phyloP scores from a whole-genome alignment of 2,888 invertebrate species.

The Sarcophaga rosellei region DNA sequence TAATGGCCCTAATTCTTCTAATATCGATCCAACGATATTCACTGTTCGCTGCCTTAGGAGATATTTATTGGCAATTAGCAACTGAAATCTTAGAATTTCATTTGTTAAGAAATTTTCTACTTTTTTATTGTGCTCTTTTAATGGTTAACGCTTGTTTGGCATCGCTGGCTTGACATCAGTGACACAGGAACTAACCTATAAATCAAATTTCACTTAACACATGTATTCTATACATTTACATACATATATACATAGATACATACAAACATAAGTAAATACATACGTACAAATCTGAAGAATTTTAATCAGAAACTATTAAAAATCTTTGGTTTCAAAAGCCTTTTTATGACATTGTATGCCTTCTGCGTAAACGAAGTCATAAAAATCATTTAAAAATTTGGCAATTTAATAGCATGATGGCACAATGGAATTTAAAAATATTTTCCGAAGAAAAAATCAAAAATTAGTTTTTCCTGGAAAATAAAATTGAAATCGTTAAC shows the following conservation, averaged over 20 bases:
- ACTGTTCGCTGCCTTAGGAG: too few species aligned
- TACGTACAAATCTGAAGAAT: background rate
- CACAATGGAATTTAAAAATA: background rate
- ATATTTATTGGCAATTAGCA: too few species aligned
- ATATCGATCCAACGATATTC: too few species aligned
- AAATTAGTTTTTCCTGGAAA: background rate
- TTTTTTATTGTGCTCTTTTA: background rate
- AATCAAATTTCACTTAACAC: background rate
- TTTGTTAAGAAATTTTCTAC: background rate
- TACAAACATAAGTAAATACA: background rate
- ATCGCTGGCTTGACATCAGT: background rate
- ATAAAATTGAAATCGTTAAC: background rate
- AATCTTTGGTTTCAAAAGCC: constrained; percentile 26
- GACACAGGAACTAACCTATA: constrained; percentile 12
- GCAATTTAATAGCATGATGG: constrained; percentile 24
- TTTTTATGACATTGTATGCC: constrained; percentile 31
- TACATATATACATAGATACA: background rate
- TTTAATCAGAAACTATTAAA: constrained; percentile 38
- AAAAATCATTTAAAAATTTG: constrained; percentile 36
- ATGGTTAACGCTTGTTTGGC: background rate
- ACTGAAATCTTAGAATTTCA: background rate
- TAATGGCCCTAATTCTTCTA: too few species aligned
- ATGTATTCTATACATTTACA: background rate
- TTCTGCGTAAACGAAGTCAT: background rate
- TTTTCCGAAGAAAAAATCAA: background rate